phyloP scores from a whole-genome alignment of 2,113 vertebrate species.

The Dasyprocta punctata region DNA sequence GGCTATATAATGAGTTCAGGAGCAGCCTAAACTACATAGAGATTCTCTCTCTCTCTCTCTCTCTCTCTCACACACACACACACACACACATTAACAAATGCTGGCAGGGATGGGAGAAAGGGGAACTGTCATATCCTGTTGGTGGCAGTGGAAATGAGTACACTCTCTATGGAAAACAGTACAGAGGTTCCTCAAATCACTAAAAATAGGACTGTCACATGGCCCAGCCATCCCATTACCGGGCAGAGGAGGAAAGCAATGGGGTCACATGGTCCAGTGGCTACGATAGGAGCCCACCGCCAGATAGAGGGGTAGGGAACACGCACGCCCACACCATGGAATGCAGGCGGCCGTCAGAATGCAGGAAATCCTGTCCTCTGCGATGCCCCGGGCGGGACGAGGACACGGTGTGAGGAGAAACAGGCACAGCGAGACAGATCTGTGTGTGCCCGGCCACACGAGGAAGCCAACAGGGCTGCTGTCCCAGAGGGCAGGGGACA shows the following conservation, averaged over 20 bases:
- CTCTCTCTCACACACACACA: background rate
- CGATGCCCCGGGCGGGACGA: background rate
- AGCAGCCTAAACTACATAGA: background rate
- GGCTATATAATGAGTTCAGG: background rate
- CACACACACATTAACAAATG: background rate
- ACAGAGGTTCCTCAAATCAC: slow-evolving; percentile 1
- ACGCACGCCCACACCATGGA: too few species aligned
- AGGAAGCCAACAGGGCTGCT: background rate
- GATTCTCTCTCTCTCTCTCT: too few species aligned
- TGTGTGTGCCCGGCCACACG: background rate
- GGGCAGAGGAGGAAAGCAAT: background rate
- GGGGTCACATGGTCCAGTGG: background rate
- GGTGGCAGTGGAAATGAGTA: slow-evolving; percentile 16
- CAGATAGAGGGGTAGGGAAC: background rate
- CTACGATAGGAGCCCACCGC: too few species aligned
- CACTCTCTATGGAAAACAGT: slow-evolving; percentile 31
- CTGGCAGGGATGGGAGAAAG: background rate
- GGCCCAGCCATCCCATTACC: background rate
- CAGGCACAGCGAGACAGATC: background rate
- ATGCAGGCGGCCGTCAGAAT: too few species aligned
- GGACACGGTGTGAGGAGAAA: background rate
- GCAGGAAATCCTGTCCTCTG: background rate
- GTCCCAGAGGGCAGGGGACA: background rate
- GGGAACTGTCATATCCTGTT: background rate
- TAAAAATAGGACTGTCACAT: slow-evolving; percentile 17